These are phyloP conservation scores for Sisyra nigra DNA, from an alignment of 2,888 invertebrate species.

Conservation along the genomic window DNA sequence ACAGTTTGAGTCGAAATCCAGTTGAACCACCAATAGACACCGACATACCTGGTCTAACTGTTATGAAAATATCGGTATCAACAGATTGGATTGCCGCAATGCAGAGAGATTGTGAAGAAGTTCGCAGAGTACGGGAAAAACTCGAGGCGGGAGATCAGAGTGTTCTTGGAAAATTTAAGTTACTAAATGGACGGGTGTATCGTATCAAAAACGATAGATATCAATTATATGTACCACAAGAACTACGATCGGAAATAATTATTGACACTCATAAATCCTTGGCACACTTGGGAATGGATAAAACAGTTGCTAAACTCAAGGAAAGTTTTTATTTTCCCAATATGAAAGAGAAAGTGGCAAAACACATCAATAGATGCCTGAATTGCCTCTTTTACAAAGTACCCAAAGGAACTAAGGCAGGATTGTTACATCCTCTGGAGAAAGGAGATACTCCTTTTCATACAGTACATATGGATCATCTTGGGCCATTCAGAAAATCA, in stretches of 20 bases:
- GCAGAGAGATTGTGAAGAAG: conserved; percentile 5
- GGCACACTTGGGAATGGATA: conserved; percentile 11
- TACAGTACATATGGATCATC: conserved; percentile 12
- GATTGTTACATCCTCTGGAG: conserved; percentile 11
- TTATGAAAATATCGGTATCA: conserved; percentile 11
- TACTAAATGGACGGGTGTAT: conserved; percentile 13
- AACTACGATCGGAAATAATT: background rate
- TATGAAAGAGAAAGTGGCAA: conserved; percentile 9
- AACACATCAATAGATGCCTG: conserved; percentile 10
- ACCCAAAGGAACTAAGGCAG: conserved; percentile 9
- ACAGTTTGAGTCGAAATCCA: conserved; percentile 12
- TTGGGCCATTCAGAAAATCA: conserved; percentile 1
- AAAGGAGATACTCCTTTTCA: conserved; percentile 11
- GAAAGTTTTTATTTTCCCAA: conserved; percentile 12
- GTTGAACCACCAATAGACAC: conserved; percentile 11
- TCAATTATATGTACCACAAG: conserved; percentile 8
- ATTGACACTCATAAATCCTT: conserved; percentile 5
- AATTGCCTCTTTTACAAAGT: conserved; percentile 7
- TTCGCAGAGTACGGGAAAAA: background rate
- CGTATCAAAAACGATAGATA: conserved; percentile 6
- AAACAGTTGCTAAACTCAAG: conserved; percentile 7
- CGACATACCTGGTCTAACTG: conserved; percentile 8
- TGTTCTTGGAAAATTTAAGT: too few species aligned
- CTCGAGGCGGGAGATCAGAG: too few species aligned
- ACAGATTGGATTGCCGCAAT: conserved; percentile 13